These are phyloP conservation scores for Centruroides sculpturatus DNA, from an alignment of 1,140 invertebrate species.

Conservation along the genomic window DNA sequence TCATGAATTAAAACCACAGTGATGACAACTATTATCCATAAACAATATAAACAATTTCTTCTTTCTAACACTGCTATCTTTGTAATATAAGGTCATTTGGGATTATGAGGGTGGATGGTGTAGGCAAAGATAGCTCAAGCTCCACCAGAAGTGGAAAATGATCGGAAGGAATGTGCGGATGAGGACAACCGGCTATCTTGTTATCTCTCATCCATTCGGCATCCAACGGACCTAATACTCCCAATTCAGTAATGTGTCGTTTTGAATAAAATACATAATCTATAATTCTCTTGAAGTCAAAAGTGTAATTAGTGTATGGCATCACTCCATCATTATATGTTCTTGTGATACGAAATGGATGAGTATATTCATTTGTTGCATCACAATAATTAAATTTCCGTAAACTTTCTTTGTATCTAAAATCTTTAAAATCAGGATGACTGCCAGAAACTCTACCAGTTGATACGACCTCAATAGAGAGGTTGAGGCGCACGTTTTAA, in stretches of 20 bases:
- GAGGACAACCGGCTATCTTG: slow-evolving; percentile 94
- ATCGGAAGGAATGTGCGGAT: slow-evolving; percentile 96
- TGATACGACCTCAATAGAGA: slow-evolving; percentile 84
- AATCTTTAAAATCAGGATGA: slow-evolving; percentile 92
- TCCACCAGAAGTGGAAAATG: slow-evolving; percentile 93
- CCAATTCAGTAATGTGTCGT: slow-evolving; percentile 83
- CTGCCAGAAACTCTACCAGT: slow-evolving; percentile 73
- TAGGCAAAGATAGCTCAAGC: slow-evolving; percentile 51
- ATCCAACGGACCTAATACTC: slow-evolving; percentile 81
- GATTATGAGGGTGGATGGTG: slow-evolving; percentile 5
- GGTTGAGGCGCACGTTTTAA: no score
- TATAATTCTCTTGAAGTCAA: slow-evolving; percentile 98
- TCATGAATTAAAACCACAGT: no score
- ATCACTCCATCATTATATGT: slow-evolving; percentile 91
- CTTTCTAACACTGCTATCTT: slow-evolving; percentile 3
- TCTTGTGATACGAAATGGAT: slow-evolving; percentile 86
- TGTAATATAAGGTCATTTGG: slow-evolving; percentile 7
- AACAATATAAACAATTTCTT: no score
- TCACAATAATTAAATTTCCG: slow-evolving; percentile 51
- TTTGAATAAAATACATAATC: slow-evolving; percentile 98
- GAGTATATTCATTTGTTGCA: slow-evolving; percentile 65
- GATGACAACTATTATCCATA: no score
- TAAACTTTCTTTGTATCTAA: slow-evolving; percentile 81
- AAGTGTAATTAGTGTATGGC: slow-evolving; percentile 98
- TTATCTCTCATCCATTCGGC: slow-evolving; percentile 87